Evolutionary conservation across 1,140 invertebrate genomes (phyloP).

Genomic region (Sycobia sp.): DNA sequence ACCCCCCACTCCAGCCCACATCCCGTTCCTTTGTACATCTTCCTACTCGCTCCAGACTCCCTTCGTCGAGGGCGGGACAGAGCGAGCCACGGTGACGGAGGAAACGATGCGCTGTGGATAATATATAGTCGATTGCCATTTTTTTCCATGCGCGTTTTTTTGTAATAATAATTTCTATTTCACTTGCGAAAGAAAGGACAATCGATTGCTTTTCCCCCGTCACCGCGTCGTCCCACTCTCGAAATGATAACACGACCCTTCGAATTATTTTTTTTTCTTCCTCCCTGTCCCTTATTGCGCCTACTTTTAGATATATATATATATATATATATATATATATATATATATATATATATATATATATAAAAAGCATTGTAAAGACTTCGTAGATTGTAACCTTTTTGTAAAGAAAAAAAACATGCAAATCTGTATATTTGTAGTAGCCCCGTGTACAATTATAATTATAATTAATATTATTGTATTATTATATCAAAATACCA

Average conservation of each 20-base stretch:
- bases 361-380: constrained; percentile 46
- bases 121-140: too few species aligned
- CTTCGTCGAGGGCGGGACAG: not conserved
- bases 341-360: too few species aligned
- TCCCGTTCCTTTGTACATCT: constrained; percentile 28
- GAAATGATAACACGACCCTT: too few species aligned
- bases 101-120: too few species aligned
- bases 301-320: constrained; percentile 39
- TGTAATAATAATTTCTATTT: too few species aligned
- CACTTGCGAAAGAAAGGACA: not conserved
- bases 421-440: constrained; percentile 60
- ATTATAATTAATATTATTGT: constrained; percentile 49
- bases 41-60: constrained; percentile 2
- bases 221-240: too few species aligned
- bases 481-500: constrained; percentile 53
- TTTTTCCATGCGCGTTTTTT: too few species aligned
- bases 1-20: not conserved
- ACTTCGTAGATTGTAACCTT: constrained; percentile 43
- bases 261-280: constrained; percentile 3
- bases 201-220: not conserved
- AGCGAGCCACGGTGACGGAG: too few species aligned
- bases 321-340: too few species aligned
- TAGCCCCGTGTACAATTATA: constrained; percentile 57
- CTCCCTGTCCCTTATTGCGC: constrained; percentile 36
- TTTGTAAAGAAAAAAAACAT: constrained; percentile 52